These are phyloP conservation scores for Bombus superbus DNA, from an alignment of 1,140 invertebrate species.

Conservation along the genomic window DNA sequence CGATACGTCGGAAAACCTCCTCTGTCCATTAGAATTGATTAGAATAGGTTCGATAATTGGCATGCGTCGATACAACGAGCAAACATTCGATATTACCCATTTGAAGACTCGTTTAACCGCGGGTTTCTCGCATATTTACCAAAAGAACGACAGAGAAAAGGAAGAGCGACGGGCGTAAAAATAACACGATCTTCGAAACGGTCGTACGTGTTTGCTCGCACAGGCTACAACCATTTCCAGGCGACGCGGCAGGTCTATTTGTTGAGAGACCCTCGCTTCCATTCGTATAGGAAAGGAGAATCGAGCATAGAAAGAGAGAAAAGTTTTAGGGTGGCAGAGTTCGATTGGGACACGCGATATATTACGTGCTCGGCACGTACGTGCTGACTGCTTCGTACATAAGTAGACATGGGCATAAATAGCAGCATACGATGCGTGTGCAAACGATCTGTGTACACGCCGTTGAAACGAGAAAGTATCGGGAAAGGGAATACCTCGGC, in stretches of 20 bases:
- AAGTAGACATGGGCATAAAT: slow-evolving; percentile 53
- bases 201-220: slow-evolving; percentile 34
- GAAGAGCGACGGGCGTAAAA: neutral
- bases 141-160: neutral
- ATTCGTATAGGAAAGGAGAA: slow-evolving; percentile 25
- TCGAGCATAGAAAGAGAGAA: slow-evolving; percentile 14
- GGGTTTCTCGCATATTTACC: neutral
- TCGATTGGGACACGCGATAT: slow-evolving; percentile 60
- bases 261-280: slow-evolving; percentile 38
- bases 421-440: slow-evolving; percentile 14
- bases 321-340: slow-evolving; percentile 35
- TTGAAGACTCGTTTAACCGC: neutral
- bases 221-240: slow-evolving; percentile 46
- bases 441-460: neutral
- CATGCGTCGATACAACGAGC: neutral
- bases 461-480: neutral
- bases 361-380: slow-evolving; percentile 51
- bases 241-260: slow-evolving; percentile 54
- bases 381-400: slow-evolving; percentile 40
- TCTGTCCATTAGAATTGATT: neutral
- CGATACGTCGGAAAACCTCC: neutral
- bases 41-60: neutral
- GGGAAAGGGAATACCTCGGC: neutral
- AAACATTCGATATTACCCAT: neutral
- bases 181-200: slow-evolving; percentile 25